A percentile compares a stretch with the other conserved stretches of the same genome.
Evolutionary conservation across 2,888 invertebrate species (phyloP).

Genomic region (Byasa hedistus): DNA sequence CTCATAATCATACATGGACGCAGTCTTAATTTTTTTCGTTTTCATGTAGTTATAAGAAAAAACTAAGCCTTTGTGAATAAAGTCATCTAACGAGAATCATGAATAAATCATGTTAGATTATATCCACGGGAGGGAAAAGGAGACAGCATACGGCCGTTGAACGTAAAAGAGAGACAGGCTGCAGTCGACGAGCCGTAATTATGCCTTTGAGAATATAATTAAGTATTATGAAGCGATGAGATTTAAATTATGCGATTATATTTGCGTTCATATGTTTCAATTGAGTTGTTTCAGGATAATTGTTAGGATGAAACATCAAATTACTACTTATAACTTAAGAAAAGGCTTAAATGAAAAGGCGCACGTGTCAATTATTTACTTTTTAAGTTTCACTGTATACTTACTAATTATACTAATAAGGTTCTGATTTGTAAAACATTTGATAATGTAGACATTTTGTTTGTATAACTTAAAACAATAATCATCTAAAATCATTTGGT

Average conservation of each 20-base stretch:
- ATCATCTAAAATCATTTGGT: background rate
- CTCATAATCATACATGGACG: no score
- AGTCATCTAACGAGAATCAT: constrained; percentile 45
- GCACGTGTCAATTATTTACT: no score
- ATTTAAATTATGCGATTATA: constrained; percentile 53
- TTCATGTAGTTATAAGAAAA: background rate
- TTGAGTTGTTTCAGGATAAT: constrained; percentile 24
- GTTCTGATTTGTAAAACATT: no score
- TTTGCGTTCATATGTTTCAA: constrained; percentile 33
- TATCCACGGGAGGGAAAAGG: constrained; percentile 48
- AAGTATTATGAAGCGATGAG: constrained; percentile 58
- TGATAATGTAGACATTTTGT: background rate
- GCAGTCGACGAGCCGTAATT: constrained; percentile 53
- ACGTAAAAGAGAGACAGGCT: constrained; percentile 29
- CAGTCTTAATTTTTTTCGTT: background rate
- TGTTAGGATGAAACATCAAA: background rate
- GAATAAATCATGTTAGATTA: constrained; percentile 58
- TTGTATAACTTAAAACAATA: background rate
- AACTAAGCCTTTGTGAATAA: constrained; percentile 33
- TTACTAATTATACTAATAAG: no score
- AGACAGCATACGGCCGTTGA: constrained; percentile 41
- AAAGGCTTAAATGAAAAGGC: no score
- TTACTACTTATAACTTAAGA: no score
- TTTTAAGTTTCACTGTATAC: no score
- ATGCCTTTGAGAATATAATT: constrained; percentile 70